Base-by-base conservation (phyloP, 1,140 invertebrate species). In the Dreissena polymorpha region DNA sequence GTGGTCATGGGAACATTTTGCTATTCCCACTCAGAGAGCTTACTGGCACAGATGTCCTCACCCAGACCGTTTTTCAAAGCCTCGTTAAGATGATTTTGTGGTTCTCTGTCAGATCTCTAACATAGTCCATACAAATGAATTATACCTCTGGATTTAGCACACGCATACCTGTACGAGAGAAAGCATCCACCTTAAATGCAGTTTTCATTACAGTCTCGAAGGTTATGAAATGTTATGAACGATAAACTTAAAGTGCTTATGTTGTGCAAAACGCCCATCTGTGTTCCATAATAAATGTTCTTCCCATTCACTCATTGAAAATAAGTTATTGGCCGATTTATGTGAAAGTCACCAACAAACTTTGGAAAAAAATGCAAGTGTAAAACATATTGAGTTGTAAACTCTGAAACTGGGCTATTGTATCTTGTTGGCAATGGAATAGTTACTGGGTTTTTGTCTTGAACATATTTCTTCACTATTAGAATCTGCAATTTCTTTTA, bases 141-240 rank as follows among this genome's bases (percentile, higher is more conserved):
- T 71, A 84, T 12, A 6, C 55, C 21, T 74, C 57, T 64, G 73
- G 12, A 50, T 84, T 63, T 10, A 82, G 13, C 10, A 67, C 29
- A 2, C 57, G 63, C 71, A 84, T 83, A 51, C 83, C 50, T 21
- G 68, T 79, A 14, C 84, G 68, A 0, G 85, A 86, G 25, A 83
- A 81, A 18, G 85, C 75, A 10, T 84, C 76, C 50, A 86, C 71
- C n/a, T n/a, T n/a, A n/a, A n/a, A n/a, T n/a, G n/a, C n/a, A n/a
- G n/a, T n/a, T n/a, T n/a, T n/a, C n/a, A n/a, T n/a, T n/a, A n/a
- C n/a, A n/a, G n/a, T n/a, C n/a, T n/a, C n/a, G n/a, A n/a, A n/a
- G n/a, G n/a, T n/a, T n/a, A n/a, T n/a, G n/a, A 23, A 88, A 83
- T 68, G 86, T 88, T 25, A 86, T 85, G 64, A 77, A n/a, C n/a